phyloP scores from a whole-genome alignment of 2,888 invertebrate genomes.

The Papilio elwesi region DNA sequence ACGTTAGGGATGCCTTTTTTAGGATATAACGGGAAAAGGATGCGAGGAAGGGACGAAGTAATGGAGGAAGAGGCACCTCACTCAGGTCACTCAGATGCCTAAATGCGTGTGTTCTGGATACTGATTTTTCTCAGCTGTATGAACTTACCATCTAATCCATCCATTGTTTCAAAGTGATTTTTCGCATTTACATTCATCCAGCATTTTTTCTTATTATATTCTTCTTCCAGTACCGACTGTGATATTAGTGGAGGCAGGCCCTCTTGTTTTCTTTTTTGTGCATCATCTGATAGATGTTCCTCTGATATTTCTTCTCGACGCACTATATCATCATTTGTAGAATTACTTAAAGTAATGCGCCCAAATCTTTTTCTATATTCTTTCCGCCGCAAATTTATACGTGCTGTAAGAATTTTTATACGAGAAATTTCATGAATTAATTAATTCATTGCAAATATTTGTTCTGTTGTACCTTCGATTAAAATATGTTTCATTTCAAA shows the following conservation, averaged over 20 bases:
- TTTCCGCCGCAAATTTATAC: neutral
- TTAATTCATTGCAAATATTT: neutral
- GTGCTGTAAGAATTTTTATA: neutral
- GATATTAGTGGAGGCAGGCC: conserved; percentile 17
- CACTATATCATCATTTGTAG: neutral
- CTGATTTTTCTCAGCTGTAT: neutral
- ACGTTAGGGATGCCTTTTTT: too few species aligned
- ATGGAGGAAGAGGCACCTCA: too few species aligned
- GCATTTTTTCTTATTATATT: conserved; percentile 46
- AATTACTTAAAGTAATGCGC: neutral
- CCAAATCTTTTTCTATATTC: conserved; percentile 15
- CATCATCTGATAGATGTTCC: neutral
- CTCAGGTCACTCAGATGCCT: too few species aligned
- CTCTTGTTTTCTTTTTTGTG: conserved; percentile 24
- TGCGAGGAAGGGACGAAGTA: too few species aligned
- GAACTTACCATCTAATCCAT: conserved; percentile 58
- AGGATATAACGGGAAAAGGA: too few species aligned
- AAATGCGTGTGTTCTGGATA: neutral
- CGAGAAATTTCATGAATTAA: neutral
- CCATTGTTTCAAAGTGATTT: conserved; percentile 53
- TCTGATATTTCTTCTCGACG: neutral
- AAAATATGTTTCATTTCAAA: neutral
- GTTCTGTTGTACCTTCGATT: neutral
- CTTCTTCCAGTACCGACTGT: conserved; percentile 14
- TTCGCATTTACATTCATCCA: conserved; percentile 57